These are phyloP conservation scores for Neodiprion fabricii DNA, from an alignment of 1,140 invertebrate genomes.

Conservation along the genomic window DNA sequence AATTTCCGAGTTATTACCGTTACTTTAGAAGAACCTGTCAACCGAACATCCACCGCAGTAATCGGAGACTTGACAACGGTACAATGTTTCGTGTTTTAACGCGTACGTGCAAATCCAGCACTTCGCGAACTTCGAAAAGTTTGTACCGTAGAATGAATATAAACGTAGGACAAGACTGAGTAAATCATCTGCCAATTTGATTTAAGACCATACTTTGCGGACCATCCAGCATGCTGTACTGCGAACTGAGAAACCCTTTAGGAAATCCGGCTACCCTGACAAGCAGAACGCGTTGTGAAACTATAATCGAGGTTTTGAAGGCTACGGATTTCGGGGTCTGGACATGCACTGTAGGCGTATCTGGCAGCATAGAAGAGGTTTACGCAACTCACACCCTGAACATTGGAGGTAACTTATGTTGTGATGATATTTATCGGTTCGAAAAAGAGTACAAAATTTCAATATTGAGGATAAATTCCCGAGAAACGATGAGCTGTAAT, in stretches of 20 bases:
- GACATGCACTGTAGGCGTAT: neutral
- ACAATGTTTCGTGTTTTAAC: neutral
- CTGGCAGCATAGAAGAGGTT: neutral
- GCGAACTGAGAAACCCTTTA: neutral
- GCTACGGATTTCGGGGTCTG: neutral
- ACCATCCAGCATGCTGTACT: neutral
- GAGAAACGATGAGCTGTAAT: neutral
- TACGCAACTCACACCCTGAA: neutral
- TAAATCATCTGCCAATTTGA: neutral
- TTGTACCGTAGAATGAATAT: neutral
- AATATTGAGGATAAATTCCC: neutral
- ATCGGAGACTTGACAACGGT: neutral
- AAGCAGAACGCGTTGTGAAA: neutral
- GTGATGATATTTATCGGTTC: neutral
- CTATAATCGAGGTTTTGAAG: neutral
- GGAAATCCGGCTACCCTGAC: neutral
- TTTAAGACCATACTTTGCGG: conserved; percentile 2
- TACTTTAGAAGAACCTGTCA: neutral
- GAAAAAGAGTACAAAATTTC: neutral
- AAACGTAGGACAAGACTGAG: neutral
- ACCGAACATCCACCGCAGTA: neutral
- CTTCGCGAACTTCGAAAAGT: neutral
- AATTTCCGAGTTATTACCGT: neutral
- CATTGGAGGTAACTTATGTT: neutral
- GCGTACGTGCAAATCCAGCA: neutral